Evolutionary conservation across 2,797 vertebrate genomes (phyloP).

Genomic region (Tamandua tetradactyla): DNA sequence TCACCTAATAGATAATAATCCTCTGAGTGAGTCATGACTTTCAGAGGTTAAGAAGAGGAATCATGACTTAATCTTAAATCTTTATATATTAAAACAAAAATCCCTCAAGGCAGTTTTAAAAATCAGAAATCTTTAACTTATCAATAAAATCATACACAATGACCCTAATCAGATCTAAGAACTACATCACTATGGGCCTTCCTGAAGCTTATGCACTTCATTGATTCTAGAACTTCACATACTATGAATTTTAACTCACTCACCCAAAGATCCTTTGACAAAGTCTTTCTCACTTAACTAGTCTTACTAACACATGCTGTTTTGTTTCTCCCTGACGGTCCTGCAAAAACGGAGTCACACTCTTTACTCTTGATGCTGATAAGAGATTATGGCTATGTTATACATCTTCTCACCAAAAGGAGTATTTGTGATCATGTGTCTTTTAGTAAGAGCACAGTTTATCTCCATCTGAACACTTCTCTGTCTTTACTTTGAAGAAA

Average conservation of each 20-base stretch:
- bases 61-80: neutral
- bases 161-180: neutral
- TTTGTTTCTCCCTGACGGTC: neutral
- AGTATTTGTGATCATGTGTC: neutral
- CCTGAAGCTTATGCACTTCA: neutral
- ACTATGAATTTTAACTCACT: neutral
- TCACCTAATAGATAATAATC: neutral
- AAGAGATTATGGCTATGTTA: neutral
- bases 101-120: neutral
- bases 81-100: neutral
- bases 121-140: neutral
- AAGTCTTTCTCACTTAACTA: neutral
- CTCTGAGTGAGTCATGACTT: neutral
- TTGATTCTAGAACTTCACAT: neutral
- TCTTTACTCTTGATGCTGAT: neutral
- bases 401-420: neutral
- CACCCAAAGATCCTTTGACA: neutral
- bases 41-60: neutral
- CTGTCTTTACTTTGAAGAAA: conserved; percentile 12
- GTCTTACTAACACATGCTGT: neutral
- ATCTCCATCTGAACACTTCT: neutral
- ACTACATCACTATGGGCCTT: neutral
- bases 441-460: neutral
- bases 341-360: neutral
- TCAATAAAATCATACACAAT: neutral